Evolutionary conservation across 2,113 vertebrate genomes (phyloP), one percentile per base, ranked within the genome.

Genomic region (Tricholaema leucomelas): DNA sequence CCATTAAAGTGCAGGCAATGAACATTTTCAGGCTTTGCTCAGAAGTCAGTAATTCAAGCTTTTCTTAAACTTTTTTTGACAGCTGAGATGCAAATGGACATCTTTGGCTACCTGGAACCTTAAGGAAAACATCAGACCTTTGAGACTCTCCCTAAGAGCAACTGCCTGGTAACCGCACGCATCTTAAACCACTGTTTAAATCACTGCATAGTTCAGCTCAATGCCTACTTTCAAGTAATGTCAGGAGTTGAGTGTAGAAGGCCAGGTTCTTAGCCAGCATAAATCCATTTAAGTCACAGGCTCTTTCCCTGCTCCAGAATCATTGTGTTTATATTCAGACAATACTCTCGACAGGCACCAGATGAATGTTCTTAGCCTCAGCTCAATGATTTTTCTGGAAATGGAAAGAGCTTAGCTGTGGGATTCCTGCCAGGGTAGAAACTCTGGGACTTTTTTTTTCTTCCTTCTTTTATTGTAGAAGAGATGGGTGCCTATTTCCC

Each of bases 321-420:
- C 81, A 61, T 8, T 48, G 84, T 89, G 96, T 97, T 97, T 97
- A 96, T 92, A 87, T 92, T 94, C 94, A 96, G 91, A 97, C 97
- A 96, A 93, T 93, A 91, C 92, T 82, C 90, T 88, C 55, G 33
- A 96, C 94, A 97, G 96, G 91, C 92, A 96, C 95, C 94, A 97
- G 96, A 97, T 85, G 96, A 96, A 92, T 70, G 82, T 94, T 96
- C 96, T 95, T 97, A 97, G 95, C 83, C 94, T 96, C 91, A 96
- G 95, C 95, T 95, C 95, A 94, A 93, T 97, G 95, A 97, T 97
- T 97, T 96, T 95, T 93, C 92, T 90, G 90, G 88, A 94, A 96
- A 96, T 95, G 94, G 88, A 95, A 97, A 91, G 88, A 94, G 93
- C 90, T 95, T 88, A 71, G 86, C 84, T 82, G 90, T 91, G 94